Base-by-base conservation (phyloP, 2,797 vertebrate species). In the Sebastes vulpes region DNA sequence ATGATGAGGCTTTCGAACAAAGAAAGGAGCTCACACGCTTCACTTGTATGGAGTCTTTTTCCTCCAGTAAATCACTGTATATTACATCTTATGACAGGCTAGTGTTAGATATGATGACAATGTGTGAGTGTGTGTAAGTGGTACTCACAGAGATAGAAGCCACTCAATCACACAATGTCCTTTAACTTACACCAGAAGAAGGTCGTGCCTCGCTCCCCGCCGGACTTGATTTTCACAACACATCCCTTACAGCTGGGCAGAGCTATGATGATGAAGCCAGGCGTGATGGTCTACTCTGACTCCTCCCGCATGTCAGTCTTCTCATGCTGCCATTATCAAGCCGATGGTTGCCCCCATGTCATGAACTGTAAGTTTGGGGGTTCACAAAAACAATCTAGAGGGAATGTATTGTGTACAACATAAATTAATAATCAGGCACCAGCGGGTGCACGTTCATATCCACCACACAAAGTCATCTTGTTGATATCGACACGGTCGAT, bases 101-200 rank as follows among this genome's bases (percentile, higher is more conserved):
- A 61, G 65, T 85, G 78, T 82, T 82, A 72, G 69, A 61, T 82
- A 70, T 73, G 72, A 87, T 85, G 86, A 87, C 66, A 79, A 7
- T 65, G 61, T 71, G 58, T 58, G 60, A 26, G 29, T 20, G 42
- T 66, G 60, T 75, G 79, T 81, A 74, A 84, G 68, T 81, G 66
- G 77, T 53, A n/a, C 57, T 80, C 53, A 42, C 32, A 29, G 53
- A 79, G 59, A 74, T 35, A 60, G 10, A 60, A 42, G 9, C 38
- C 48, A 65, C 71, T 86, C 78, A 61, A 66, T 86, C 84, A 63
- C 69, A 28, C 58, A 59, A 10, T 65, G 82, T 84, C 79, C 85
- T 70, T 77, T 73, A 63, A 68, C 42, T 75, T 32, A 60, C 67
- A 68, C 60, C 67, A 18, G 56, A 80, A 80, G 80, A 89, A 93